A percentile compares a stretch with the other conserved stretches of the same genome.
Conservation (phyloP, 1,140 invertebrate genomes). For the Tetramorium alpestre region DNA sequence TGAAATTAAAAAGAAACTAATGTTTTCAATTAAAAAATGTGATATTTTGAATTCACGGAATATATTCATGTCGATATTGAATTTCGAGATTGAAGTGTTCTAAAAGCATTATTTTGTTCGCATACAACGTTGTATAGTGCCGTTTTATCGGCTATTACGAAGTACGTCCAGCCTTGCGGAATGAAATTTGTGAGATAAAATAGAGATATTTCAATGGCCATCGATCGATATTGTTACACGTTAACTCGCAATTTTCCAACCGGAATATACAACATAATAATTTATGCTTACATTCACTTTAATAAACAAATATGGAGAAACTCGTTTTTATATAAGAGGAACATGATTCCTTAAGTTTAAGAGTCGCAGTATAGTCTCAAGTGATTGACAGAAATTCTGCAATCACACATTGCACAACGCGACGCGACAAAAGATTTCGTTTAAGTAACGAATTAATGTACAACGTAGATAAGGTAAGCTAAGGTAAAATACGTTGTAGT, state of each 20-base stretch:
- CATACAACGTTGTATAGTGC: neutral
- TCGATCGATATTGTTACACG: neutral
- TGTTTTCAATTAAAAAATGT: neutral
- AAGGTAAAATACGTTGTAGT: neutral
- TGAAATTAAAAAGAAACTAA: neutral
- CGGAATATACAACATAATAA: constrained; percentile 54
- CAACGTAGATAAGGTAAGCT: neutral
- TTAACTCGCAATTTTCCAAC: constrained; percentile 1
- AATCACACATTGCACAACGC: neutral
- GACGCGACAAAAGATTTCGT: neutral
- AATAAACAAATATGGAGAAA: neutral
- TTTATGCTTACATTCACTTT: constrained; percentile 37
- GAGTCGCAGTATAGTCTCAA: neutral
- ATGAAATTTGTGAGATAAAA: neutral
- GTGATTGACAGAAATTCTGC: neutral
- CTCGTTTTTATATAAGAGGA: neutral
- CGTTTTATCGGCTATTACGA: neutral
- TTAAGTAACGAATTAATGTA: neutral
- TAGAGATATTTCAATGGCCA: neutral
- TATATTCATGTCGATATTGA: neutral
- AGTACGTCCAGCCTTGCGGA: neutral
- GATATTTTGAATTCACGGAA: neutral
- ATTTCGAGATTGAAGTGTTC: neutral
- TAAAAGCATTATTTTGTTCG: constrained; percentile 5
- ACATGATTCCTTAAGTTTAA: constrained; percentile 6